Evolutionary conservation across 2,888 invertebrate species (phyloP), one percentile per base, ranked within the genome.

Genomic region (Eristalis arbustorum): DNA sequence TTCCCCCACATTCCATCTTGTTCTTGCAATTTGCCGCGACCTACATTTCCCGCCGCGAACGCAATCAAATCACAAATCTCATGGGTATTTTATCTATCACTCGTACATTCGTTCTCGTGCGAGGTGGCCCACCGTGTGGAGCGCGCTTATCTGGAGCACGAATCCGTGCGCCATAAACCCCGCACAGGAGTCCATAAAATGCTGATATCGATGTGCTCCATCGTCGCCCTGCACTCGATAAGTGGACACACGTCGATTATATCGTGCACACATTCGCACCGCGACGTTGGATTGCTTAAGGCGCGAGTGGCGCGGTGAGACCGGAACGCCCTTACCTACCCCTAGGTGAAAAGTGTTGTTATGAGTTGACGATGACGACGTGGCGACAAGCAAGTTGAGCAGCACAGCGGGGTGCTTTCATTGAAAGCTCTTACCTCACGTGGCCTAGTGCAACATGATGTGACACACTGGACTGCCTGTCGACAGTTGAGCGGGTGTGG

Each of bases 31-130:
- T 81, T 81, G 76, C 72, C 72, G 77, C 81, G 85, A 81, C 85
- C 85, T 37, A 85, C 69, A 81, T 85, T 66, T 66, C 61, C n/a
- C 74, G 81, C 78, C 77, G 69, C 71, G 85, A 81, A 85, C 81
- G 69, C 77, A 85, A 85, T 81, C 81, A 85, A 71, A 85, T 81
- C 81, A 74, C 77, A 79, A 81, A 81, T 81, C 85, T 69, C 61
- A 13, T 69, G 73, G 77, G 68, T 72, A 85, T 73, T 85, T 80
- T 85, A 79, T 80, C 80, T 84, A 76, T 61, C 67, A 67, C 62
- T 37, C 62, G 18, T 23, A 25, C 59, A 22, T n/a, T n/a, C n/a
- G n/a, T n/a, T 56, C 22, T 73, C 62, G 56, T 13, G 61, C 28
- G 49, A 5, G 2, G 49, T 18, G 18, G 18, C 22, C n/a, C 56